Base-by-base conservation (phyloP, 2,797 vertebrate species). In the Sebastes miniatus region DNA sequence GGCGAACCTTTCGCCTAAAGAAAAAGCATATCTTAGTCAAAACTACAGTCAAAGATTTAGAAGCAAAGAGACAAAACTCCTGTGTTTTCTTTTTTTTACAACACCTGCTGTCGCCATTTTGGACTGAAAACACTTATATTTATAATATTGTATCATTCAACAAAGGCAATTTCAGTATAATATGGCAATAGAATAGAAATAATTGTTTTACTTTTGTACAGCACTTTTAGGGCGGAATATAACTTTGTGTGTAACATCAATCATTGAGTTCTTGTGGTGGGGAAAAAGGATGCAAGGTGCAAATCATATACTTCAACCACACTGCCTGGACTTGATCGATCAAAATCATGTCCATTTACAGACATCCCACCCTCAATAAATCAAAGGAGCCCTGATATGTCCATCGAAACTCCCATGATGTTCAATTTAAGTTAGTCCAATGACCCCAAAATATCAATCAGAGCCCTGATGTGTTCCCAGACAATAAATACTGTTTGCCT, bases 1-100 rank as follows among this genome's bases (percentile, higher is more conserved):
- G 97, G 5, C 99, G 97, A 65, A 97, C 96, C 94, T 99, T 99
- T 87, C 96, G 97, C 81, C 98, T 99, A 32, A 22, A 39, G 10
- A 85, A n/a, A 43, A 34, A 82, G 8, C 61, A 0, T 0, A 24
- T 22, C 4, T 24, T 54, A 1, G 2, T 85, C 8, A 73, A 22
- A 22, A 50, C 43, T 9, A n/a, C 0, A 67, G 14, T 39, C 43
- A 47, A 16, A 18, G 39, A 43, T 1, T 47, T 0, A 47, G 14
- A 47, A 47, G 14, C 43, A 47, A 47, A 47, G 39, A 14, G 14
- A 43, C 39, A 43, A 43, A 43, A 43, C 14, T 47, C 43, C 0
- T 16, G 39, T 43, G 39, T 43, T 43, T 43, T 11, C 0, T 39
- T 39, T 36, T 13, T 39, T 39, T 14, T 14, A 14, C 39, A 43